Evolutionary conservation across 2,888 invertebrate species (phyloP), one percentile per base, ranked within the genome.

Genomic region (Cryptus armator): DNA sequence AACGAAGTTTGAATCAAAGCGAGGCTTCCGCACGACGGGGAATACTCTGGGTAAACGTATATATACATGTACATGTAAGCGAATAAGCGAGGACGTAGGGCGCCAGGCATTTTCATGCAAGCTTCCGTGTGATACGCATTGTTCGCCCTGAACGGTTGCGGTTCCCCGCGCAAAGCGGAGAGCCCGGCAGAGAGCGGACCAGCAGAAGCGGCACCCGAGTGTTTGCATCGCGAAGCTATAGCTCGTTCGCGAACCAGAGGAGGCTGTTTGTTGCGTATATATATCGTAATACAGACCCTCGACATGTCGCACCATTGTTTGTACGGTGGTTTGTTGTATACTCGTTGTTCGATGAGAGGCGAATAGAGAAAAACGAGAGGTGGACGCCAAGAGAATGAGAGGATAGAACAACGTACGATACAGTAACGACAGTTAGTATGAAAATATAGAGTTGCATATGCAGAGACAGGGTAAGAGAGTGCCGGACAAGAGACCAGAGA

Each of bases 121-220:
- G 86, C 89, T 89, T 86, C 89, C 89, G 91, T 90, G 89, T 90
- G 91, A 91, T 90, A 90, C 89, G 89, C 90, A 91, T 92, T 91
- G 90, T 90, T 90, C 86, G 87, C 85, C 86, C 88, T 88, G 88
- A 90, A 88, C 90, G 89, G 86, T 87, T 87, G 85, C 82, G 83
- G 62, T 71, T 81, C 48, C 53, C 77, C 66, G 66, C 32, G 81
- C 53, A 53, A 81, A 81, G 56, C 81, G 56, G 68, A 81, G 75
- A 37, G 71, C 19, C 59, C 71, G 68, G 68, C 81, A 77, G 82
- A 7, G 43, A 32, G n/a, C 6, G 66, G 66, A 43, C 43, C 16
- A 66, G 78, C 16, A 66, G 72, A 64, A 70, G 29, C 70, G 70
- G 72, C 72, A 29, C 16, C 62, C 84, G 89, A 86, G 86, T 87